These are phyloP conservation scores for Potamilus streckersoni DNA, from an alignment of 1,140 invertebrate species.

Conservation along the genomic window DNA sequence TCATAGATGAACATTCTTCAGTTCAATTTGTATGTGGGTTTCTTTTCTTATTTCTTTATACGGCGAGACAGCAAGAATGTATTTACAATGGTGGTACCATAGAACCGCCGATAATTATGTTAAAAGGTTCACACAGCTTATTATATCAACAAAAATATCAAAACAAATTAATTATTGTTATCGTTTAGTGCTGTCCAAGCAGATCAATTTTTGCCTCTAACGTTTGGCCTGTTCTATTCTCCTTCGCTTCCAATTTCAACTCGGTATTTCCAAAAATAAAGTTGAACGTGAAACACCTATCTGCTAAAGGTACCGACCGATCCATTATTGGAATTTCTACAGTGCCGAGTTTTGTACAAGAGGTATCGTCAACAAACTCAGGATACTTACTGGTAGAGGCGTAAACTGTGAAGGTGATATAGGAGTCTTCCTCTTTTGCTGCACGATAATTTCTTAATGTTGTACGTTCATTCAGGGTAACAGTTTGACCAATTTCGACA, in stretches of 20 bases:
- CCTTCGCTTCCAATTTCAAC: constrained; percentile 31
- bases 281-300: constrained; percentile 23
- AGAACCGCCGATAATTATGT: no score
- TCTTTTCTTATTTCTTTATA: no score
- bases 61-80: no score
- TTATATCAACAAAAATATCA: no score
- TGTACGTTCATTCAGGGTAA: constrained; percentile 18
- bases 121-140: no score
- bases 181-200: not conserved
- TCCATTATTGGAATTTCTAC: constrained; percentile 16
- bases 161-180: no score
- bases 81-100: no score
- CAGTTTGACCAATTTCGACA: constrained; percentile 22
- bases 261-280: constrained; percentile 42
- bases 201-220: constrained; percentile 17
- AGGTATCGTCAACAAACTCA: constrained; percentile 20
- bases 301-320: constrained; percentile 16
- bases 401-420: constrained; percentile 29
- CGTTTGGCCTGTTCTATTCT: constrained; percentile 6
- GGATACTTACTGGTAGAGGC: constrained; percentile 27
- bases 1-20: no score
- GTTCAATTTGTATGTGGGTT: no score
- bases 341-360: constrained; percentile 31
- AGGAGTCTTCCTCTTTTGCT: constrained; percentile 15
- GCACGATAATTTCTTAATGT: constrained; percentile 23